These are phyloP conservation scores for Orchesella flavescens DNA, from an alignment of 2,888 invertebrate genomes.

Conservation along the genomic window DNA sequence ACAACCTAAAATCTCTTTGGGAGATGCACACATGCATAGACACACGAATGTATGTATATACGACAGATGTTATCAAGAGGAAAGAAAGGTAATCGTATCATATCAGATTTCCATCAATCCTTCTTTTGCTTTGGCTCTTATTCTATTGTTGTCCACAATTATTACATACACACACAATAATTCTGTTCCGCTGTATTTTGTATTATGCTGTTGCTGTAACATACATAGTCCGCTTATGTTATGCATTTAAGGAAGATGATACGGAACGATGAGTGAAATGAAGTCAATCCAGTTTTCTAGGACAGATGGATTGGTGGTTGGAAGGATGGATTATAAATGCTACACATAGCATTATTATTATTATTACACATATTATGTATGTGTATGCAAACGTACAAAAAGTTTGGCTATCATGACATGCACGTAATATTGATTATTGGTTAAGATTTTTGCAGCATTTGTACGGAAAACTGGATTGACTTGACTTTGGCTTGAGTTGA, in stretches of 20 bases:
- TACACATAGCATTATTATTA: background rate
- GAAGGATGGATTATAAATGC: constrained; percentile 48
- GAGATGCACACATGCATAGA: background rate
- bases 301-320: constrained; percentile 40
- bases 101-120: constrained; percentile 13
- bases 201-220: too few species aligned
- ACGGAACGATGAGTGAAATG: constrained; percentile 36
- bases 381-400: background rate
- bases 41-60: background rate
- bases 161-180: too few species aligned
- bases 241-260: background rate
- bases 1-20: too few species aligned
- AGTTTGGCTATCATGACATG: background rate
- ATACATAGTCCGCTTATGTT: background rate
- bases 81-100: constrained; percentile 14
- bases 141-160: too few species aligned
- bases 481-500: too few species aligned
- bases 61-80: background rate
- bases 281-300: constrained; percentile 60
- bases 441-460: constrained; percentile 27
- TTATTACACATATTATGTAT: constrained; percentile 2
- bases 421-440: background rate
- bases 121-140: background rate
- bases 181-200: too few species aligned
- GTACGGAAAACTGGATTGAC: constrained; percentile 29